Conservation (phyloP, 2,888 invertebrate genomes). For the Cheilosia grossa region DNA sequence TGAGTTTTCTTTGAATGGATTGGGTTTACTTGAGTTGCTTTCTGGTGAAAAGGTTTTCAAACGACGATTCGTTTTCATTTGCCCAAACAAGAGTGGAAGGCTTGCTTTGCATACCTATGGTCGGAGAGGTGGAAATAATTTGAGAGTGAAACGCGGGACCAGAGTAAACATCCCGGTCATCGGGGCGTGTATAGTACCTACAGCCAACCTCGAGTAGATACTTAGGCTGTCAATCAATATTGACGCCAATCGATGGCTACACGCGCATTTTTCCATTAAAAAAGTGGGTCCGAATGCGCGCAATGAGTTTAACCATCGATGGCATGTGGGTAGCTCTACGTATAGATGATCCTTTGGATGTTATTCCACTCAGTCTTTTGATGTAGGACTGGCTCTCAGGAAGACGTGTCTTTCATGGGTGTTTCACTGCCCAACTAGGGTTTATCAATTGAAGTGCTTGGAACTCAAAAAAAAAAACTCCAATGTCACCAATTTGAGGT, state of each 20-base stretch:
- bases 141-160: background rate
- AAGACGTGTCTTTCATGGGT: too few relatives aligned
- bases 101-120: background rate
- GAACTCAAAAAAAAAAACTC: too few relatives aligned
- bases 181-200: background rate
- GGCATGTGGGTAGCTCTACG: too few relatives aligned
- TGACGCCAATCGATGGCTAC: background rate
- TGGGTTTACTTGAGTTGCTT: slow-evolving; percentile 36
- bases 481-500: too few relatives aligned
- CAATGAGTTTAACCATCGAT: background rate
- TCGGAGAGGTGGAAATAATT: background rate
- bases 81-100: slow-evolving; percentile 21
- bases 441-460: too few relatives aligned
- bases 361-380: too few relatives aligned
- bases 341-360: too few relatives aligned
- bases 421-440: too few relatives aligned
- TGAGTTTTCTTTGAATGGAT: slow-evolving; percentile 63
- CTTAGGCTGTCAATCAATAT: slow-evolving; percentile 1
- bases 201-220: background rate
- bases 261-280: background rate
- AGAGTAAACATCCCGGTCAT: background rate
- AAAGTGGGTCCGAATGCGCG: background rate
- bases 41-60: background rate
- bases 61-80: slow-evolving; percentile 28
- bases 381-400: too few relatives aligned